These are phyloP conservation scores for Rissa tridactyla DNA, from an alignment of 2,113 vertebrate genomes.

Conservation along the genomic window DNA sequence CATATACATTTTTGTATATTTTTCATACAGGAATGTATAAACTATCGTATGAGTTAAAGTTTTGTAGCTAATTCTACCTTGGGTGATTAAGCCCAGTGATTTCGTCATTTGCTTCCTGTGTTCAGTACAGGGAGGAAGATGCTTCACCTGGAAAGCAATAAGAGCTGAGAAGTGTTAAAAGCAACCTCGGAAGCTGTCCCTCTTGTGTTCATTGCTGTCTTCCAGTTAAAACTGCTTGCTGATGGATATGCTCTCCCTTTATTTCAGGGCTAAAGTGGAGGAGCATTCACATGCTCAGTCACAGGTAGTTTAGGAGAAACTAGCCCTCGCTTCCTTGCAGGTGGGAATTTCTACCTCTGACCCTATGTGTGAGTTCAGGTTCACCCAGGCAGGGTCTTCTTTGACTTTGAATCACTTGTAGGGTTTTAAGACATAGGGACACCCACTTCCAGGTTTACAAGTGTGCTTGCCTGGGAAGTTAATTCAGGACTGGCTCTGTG, in stretches of 20 bases:
- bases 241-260: neutral
- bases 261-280: neutral
- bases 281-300: neutral
- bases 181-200: neutral
- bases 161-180: neutral
- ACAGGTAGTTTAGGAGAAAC: neutral
- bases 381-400: neutral
- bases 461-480: neutral
- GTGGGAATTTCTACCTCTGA: neutral
- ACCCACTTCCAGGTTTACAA: neutral
- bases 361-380: neutral
- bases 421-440: neutral
- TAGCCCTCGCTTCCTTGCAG: rapidly evolving
- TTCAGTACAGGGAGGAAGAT: neutral
- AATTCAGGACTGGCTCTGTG: neutral
- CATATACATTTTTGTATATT: neutral
- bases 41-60: neutral
- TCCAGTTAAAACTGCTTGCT: neutral
- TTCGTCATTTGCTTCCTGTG: neutral
- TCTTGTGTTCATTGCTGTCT: neutral
- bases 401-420: neutral
- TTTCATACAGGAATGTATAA: neutral
- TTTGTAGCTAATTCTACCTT: neutral
- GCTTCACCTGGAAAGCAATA: neutral
- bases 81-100: neutral